Percentiles rank a stretch among this genome's conserved stretches.
Evolutionary conservation across 2,113 vertebrate species (phyloP).

Genomic region (Gobio gobio): DNA sequence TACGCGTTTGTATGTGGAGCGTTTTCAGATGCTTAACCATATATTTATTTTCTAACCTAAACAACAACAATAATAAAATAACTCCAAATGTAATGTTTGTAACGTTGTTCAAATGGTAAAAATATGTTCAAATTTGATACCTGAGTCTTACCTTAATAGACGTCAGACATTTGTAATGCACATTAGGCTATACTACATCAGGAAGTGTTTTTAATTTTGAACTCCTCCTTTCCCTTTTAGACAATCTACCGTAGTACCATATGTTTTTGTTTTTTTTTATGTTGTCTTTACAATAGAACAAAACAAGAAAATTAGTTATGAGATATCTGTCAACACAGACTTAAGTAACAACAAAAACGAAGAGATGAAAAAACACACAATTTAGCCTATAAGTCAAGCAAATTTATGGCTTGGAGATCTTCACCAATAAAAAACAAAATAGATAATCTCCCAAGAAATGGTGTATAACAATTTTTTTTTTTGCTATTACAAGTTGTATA

Average conservation of each 20-base stretch:
- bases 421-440: background rate
- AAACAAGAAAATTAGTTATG: background rate
- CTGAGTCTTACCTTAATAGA: constrained; percentile 20
- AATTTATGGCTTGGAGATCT: no score
- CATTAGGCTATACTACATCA: background rate
- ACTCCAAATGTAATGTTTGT: background rate
- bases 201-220: constrained; percentile 43
- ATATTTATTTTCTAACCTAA: background rate
- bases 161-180: background rate
- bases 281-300: background rate
- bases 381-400: no score
- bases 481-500: background rate
- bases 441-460: background rate
- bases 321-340: background rate
- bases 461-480: no score
- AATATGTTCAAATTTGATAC: background rate
- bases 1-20: no score
- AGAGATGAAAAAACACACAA: no score
- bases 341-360: no score
- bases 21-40: background rate
- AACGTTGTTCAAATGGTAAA: background rate
- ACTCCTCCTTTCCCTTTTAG: constrained; percentile 41
- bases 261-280: background rate
- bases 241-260: background rate
- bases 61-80: background rate